Evolutionary conservation across 2,797 vertebrate species (phyloP).

Genomic region (Esox lucius): DNA sequence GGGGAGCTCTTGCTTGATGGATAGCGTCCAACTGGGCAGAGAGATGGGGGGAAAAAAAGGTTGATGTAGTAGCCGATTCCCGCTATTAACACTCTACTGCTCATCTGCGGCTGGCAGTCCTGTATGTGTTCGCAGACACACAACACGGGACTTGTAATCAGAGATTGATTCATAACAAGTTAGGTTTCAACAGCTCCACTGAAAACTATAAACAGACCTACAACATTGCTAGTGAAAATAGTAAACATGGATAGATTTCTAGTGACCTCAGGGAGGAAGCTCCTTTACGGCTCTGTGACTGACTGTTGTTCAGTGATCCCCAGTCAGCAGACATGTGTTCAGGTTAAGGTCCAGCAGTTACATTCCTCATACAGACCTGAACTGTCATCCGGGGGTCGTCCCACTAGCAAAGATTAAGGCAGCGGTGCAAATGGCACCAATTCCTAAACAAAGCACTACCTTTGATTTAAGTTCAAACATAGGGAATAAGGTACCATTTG

Average conservation of each 20-base stretch:
- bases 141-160: constrained; percentile 35
- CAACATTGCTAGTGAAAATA: constrained; percentile 9
- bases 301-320: constrained; percentile 1
- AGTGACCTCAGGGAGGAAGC: not conserved
- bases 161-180: constrained; percentile 51
- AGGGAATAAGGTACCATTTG: not conserved
- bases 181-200: constrained; percentile 47
- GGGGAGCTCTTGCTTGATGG: constrained; percentile 60
- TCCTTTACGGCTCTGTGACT: not conserved
- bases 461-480: not conserved
- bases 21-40: constrained; percentile 64
- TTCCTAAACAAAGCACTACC: not conserved
- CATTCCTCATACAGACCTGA: constrained; percentile 25
- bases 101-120: constrained; percentile 12
- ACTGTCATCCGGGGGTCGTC: constrained; percentile 8
- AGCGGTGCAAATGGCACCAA: not conserved
- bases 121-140: not conserved
- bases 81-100: constrained; percentile 52
- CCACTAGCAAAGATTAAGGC: not conserved
- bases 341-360: not conserved
- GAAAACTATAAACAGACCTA: constrained; percentile 24
- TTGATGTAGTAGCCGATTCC: constrained; percentile 53
- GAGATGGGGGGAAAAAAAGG: constrained; percentile 44
- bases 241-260: not conserved
- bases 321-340: constrained; percentile 1